Conservation (phyloP, 2,113 vertebrate genomes). For the Plectropomus leopardus region DNA sequence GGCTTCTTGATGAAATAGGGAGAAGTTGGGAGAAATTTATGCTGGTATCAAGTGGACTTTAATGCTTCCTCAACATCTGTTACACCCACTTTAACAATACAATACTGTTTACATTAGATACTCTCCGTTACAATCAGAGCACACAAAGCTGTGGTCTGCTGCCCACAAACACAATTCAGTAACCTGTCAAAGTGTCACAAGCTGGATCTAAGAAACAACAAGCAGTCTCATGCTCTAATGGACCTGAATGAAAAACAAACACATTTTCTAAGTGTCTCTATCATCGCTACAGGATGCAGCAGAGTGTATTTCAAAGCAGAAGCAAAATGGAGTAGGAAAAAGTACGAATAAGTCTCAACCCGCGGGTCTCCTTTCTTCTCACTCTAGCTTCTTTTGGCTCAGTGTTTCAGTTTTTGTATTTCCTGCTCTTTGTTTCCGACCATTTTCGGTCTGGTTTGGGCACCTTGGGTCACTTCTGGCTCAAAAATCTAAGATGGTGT, state of each 20-base stretch:
- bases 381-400: neutral
- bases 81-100: constrained; percentile 62
- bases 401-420: neutral
- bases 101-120: constrained; percentile 25
- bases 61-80: constrained; percentile 68
- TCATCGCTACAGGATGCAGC: constrained; percentile 10
- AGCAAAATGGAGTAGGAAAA: neutral
- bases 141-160: neutral
- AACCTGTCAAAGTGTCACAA: constrained; percentile 49
- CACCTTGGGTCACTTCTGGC: too few relatives aligned
- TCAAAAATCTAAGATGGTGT: too few relatives aligned
- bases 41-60: constrained; percentile 58
- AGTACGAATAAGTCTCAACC: neutral
- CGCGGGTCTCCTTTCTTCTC: neutral
- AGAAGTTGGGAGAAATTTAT: constrained; percentile 32
- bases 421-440: neutral
- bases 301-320: neutral
- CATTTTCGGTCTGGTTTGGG: too few relatives aligned
- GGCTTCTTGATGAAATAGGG: constrained; percentile 23
- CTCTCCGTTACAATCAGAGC: constrained; percentile 33
- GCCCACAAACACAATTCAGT: constrained; percentile 28
- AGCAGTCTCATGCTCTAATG: constrained; percentile 26
- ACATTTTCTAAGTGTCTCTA: neutral
- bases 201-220: constrained; percentile 12
- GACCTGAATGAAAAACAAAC: constrained; percentile 20